A percentile compares a stretch with the other conserved stretches of the same genome.
phyloP scores from a whole-genome alignment of 2,797 vertebrate genomes.

The Scolopax bukidnonensis region DNA sequence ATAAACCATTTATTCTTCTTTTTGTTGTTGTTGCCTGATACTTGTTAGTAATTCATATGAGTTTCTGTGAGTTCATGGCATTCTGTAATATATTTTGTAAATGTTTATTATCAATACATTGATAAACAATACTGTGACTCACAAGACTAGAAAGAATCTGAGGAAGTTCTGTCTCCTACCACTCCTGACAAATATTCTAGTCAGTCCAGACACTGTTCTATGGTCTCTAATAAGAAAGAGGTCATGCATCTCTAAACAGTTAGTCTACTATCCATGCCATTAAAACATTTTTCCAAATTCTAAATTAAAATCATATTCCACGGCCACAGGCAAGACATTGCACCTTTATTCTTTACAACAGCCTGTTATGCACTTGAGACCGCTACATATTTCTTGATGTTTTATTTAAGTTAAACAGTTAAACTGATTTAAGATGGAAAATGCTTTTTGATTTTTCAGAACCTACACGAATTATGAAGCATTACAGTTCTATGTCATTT shows the following conservation, averaged over 20 bases:
- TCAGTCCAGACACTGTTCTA: neutral
- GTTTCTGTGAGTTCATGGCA: neutral
- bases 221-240: neutral
- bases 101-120: neutral
- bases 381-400: neutral
- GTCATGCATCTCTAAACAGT: neutral
- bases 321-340: rapidly evolving
- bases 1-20: neutral
- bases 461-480: neutral
- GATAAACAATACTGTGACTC: neutral
- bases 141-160: neutral
- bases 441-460: neutral
- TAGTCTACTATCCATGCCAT: neutral
- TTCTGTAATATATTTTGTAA: neutral
- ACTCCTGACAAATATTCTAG: neutral
- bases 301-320: neutral
- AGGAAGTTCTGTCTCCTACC: neutral
- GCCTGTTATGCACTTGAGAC: rapidly evolving
- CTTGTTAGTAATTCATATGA: neutral
- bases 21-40: neutral
- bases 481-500: neutral
- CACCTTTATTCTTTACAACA: neutral
- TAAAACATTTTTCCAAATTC: neutral
- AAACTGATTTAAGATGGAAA: neutral
- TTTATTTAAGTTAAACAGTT: neutral